Evolutionary conservation across 2,113 vertebrate species (phyloP), one percentile per base, ranked within the genome.

Genomic region (Pyrgilauda ruficollis): DNA sequence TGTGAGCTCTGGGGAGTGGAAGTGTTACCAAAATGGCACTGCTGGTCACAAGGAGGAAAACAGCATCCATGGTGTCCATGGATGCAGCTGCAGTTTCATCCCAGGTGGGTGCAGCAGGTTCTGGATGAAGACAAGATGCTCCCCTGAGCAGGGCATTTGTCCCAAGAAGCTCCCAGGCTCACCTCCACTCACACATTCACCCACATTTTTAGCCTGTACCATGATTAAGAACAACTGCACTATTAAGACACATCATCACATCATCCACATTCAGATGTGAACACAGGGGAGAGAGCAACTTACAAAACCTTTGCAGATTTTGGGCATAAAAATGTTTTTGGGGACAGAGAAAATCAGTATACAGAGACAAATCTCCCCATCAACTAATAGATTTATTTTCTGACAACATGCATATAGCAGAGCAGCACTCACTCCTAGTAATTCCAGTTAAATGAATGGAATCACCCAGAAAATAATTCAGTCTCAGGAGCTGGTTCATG

Each of bases 41-140:
- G 26, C 28, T 3, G 0, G 49, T 53, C 33, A 37, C 23, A 37
- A 46, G n/a, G 81, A 82, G 26, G n/a, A 58, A 77, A 78, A n/a
- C 1, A 0, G 44, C 56, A 10, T 13, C 1, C 0, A 6, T 2
- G 0, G 20, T 5, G 22, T 28, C 69, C 33, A 6, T 39, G 35
- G 63, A 15, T 27, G n/a, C 30, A 59, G 67, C n/a, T 4, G 5
- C 15, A 43, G 20, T n/a, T 75, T 80, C 23, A 43, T 13, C 16
- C 26, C 17, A 21, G 27, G 27, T 9, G 43, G 39, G 2, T 72
- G 63, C 28, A 58, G 74, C 62, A 47, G 19, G 49, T 74, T 59
- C 68, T 44, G 50, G 27, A 52, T 64, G 44, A 69, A 58, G 49
- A 43, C 1, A 10, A 53, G 4, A 23, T 52, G 33, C 3, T 82